Base-by-base conservation (phyloP, 1,140 invertebrate genomes). In the Zaprionus inermis region DNA sequence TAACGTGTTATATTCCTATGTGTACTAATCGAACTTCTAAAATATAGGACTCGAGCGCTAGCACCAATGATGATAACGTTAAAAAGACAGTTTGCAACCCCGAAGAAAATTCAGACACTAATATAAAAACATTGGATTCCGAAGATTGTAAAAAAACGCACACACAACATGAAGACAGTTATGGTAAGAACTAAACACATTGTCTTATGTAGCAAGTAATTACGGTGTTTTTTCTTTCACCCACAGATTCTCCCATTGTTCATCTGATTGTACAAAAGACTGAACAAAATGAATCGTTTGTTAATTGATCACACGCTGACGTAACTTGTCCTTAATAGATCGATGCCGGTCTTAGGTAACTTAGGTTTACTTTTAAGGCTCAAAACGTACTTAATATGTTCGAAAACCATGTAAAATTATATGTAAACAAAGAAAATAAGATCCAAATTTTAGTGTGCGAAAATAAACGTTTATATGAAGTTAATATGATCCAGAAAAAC, bases 21-120 rank as follows among this genome's bases (percentile, higher is more conserved):
- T 41, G 32, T 63, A 70, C 67, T 74, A 74, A 74, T 74, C 20
- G 11, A 63, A 63, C 11, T 56, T 74, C 58, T 57, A 74, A 16
- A 74, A 74, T 63, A 16, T 74, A 74, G 72, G 72, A 74, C 66
- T 74, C 30, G 72, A 74, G 57, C 72, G 72, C 32, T 74, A 74
- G 34, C 52, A 24, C 44, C 11, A 44, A 44, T 14, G 67, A 63
- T n/a, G 56, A 16, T 44, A n/a, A 9, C 36, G 6, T 16, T 5
- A 41, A 24, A 18, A 70, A 58, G 24, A 12, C 24, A 20, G 12
- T 14, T 22, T 28, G n/a, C 51, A 66, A 58, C 18, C 24, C 9
- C 10, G 54, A 41, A 10, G 72, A 63, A 41, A 38, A 51, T 4
- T 7, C 56, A 18, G 49, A 57, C 34, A 28, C 34, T 28, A 38